Percentiles rank a stretch among this genome's conserved stretches.
Conservation (phyloP, 2,797 vertebrate species). For the Mallotus villosus region DNA sequence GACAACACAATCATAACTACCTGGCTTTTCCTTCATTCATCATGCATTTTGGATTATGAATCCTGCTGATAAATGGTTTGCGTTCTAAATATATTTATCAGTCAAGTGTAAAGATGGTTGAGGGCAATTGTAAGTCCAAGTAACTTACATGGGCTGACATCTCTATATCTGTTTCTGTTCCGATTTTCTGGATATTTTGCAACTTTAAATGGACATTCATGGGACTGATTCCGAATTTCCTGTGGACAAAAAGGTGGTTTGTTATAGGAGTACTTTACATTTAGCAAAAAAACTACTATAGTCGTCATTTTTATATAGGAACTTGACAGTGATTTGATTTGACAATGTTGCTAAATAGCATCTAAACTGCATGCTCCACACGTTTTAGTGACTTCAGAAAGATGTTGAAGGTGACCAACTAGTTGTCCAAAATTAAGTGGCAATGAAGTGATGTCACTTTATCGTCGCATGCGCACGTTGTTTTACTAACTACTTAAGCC, state of each 20-base stretch:
- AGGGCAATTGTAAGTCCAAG: slow-evolving; percentile 6
- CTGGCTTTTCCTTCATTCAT: too few species aligned
- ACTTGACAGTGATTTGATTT: too few species aligned
- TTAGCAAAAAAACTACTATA: neutral
- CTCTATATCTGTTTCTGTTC: slow-evolving; percentile 97
- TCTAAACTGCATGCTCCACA: too few species aligned
- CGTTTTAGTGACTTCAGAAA: too few species aligned
- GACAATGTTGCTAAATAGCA: too few species aligned
- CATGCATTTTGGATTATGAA: neutral
- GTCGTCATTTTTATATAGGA: too few species aligned
- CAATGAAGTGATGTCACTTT: neutral
- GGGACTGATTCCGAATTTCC: slow-evolving; percentile 94
- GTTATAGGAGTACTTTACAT: neutral
- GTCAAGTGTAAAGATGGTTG: slow-evolving; percentile 8
- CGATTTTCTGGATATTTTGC: slow-evolving; percentile 95
- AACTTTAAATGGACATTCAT: slow-evolving; percentile 89
- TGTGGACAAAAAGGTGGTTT: slow-evolving; percentile 54
- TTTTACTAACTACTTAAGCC: neutral
- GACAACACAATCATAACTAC: neutral
- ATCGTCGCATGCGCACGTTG: neutral
- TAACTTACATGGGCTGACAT: slow-evolving; percentile 97
- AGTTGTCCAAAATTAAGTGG: neutral
- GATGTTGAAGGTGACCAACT: neutral
- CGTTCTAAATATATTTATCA: neutral
- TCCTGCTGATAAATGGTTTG: slow-evolving; percentile 12